Evolutionary conservation across 2,797 vertebrate species (phyloP).

Genomic region (Sebastes oblongus): DNA sequence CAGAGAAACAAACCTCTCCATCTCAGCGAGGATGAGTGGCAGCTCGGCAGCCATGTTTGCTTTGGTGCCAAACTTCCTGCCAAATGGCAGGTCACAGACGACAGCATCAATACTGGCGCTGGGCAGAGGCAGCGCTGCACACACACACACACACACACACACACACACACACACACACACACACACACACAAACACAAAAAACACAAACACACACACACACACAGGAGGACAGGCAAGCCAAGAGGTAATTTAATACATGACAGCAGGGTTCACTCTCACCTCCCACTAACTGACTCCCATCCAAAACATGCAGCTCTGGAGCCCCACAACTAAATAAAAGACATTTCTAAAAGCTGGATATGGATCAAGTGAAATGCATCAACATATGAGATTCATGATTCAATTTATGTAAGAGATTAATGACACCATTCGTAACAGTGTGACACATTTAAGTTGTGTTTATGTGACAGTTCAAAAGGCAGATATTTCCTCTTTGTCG

Average conservation of each 20-base stretch:
- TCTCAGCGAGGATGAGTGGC: constrained; percentile 85
- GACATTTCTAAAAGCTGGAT: not conserved
- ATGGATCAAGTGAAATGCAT: not conserved
- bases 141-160: too few species aligned
- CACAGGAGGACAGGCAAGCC: constrained; percentile 16
- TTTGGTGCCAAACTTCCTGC: constrained; percentile 89
- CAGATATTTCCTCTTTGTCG: not conserved
- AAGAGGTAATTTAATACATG: constrained; percentile 35
- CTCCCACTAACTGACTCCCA: constrained; percentile 8
- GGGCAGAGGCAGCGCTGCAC: constrained; percentile 85
- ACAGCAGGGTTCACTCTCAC: constrained; percentile 6
- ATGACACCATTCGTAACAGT: not conserved
- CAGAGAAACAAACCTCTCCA: constrained; percentile 84
- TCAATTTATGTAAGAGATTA: not conserved
- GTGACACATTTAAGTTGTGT: not conserved
- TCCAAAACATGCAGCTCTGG: not conserved
- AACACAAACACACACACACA: constrained; percentile 11
- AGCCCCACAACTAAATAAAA: not conserved
- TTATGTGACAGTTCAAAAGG: not conserved
- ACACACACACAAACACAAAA: too few species aligned
- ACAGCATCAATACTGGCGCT: constrained; percentile 85
- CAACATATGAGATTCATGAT: not conserved
- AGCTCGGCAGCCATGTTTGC: constrained; percentile 78
- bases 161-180: too few species aligned
- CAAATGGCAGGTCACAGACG: constrained; percentile 93